Evolutionary conservation across 1,140 invertebrate species (phyloP).

Genomic region (Pogonomyrmex californicus): DNA sequence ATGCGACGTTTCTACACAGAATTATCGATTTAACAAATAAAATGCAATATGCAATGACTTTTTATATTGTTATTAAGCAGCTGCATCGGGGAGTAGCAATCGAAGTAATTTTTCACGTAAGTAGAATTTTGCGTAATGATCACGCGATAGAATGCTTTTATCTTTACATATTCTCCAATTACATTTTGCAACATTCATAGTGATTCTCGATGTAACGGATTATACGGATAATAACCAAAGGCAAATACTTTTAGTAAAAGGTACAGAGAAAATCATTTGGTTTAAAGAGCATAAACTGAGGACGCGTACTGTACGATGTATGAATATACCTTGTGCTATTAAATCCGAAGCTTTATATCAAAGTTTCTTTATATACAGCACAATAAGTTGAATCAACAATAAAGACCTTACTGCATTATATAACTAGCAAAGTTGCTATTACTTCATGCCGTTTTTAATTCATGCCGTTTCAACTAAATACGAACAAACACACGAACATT

Average conservation of each 20-base stretch:
- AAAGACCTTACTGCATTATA: constrained; percentile 16
- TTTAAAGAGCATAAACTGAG: constrained; percentile 55
- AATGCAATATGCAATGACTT: constrained; percentile 11
- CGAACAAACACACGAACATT: neutral
- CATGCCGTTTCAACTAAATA: constrained; percentile 11
- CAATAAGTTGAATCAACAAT: constrained; percentile 10
- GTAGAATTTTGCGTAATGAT: constrained; percentile 33
- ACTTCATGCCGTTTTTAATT: constrained; percentile 25
- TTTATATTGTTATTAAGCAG: constrained; percentile 31
- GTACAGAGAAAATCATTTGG: constrained; percentile 4
- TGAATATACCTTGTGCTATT: constrained; percentile 16
- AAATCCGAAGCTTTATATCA: constrained; percentile 44
- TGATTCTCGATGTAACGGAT: constrained; percentile 16
- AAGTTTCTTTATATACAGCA: neutral
- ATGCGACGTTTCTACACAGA: neutral
- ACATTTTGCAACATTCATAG: constrained; percentile 15
- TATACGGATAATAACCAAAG: constrained; percentile 30
- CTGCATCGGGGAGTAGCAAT: neutral
- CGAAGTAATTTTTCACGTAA: neutral
- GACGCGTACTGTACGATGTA: constrained; percentile 4
- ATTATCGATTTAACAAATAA: constrained; percentile 10
- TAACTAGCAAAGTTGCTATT: neutral
- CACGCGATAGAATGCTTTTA: constrained; percentile 25
- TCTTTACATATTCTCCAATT: constrained; percentile 35
- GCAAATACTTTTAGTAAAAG: constrained; percentile 36